These are phyloP conservation scores for Pomatostomus ruficeps DNA, from an alignment of 2,113 vertebrate species.

Conservation along the genomic window DNA sequence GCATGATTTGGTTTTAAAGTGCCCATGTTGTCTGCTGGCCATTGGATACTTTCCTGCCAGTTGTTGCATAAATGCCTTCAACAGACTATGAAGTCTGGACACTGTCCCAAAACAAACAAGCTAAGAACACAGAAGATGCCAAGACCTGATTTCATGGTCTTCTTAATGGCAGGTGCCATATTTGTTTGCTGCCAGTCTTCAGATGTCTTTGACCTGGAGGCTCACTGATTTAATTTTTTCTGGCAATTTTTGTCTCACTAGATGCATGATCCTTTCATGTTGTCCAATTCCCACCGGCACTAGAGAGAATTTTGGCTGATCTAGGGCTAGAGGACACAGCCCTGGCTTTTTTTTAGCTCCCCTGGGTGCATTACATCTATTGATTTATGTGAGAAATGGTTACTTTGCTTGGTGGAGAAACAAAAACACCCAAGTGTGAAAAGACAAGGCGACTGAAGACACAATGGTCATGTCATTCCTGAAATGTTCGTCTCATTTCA, in stretches of 20 bases:
- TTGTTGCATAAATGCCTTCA: background rate
- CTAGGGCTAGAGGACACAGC: background rate
- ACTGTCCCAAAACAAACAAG: background rate
- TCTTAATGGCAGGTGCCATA: background rate
- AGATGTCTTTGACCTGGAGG: background rate
- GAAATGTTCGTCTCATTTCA: constrained; percentile 27
- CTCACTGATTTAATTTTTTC: background rate
- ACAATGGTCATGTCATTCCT: background rate
- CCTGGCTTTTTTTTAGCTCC: background rate
- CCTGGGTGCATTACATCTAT: background rate
- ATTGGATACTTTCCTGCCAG: background rate
- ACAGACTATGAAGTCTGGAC: background rate
- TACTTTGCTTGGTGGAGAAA: constrained; percentile 31
- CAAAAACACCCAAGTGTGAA: background rate
- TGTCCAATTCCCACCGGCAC: background rate
- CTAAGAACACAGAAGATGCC: background rate
- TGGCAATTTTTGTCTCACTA: background rate
- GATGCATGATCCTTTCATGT: background rate
- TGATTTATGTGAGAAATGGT: constrained; percentile 50
- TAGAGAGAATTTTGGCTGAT: background rate
- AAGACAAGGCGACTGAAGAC: constrained; percentile 20
- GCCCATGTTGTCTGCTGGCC: background rate
- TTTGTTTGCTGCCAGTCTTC: background rate
- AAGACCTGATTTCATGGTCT: background rate
- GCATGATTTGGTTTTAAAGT: background rate